Percentiles rank a stretch among this genome's conserved stretches.
Evolutionary conservation across 1,140 invertebrate species (phyloP).

Genomic region (Chlorops oryzae): DNA sequence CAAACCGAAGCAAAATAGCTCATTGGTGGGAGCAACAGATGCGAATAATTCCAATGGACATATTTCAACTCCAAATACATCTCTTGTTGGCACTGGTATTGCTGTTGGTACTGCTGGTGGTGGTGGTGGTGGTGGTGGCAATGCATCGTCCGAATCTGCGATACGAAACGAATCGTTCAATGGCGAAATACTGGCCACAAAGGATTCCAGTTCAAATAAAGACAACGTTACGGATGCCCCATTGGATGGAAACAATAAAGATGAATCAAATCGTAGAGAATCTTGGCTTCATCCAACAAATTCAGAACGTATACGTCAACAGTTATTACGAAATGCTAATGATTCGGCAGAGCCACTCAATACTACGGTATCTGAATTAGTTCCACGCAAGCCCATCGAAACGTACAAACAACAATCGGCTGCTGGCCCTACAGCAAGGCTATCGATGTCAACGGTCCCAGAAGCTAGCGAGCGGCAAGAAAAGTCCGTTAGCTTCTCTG

Average conservation of each 20-base stretch:
- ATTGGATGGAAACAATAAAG: constrained; percentile 14
- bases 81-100: background rate
- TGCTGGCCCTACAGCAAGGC: constrained; percentile 18
- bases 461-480: constrained; percentile 28
- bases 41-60: background rate
- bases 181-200: constrained; percentile 14
- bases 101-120: background rate
- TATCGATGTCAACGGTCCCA: constrained; percentile 32
- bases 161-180: constrained; percentile 29
- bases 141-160: background rate
- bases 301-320: constrained; percentile 37
- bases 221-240: background rate
- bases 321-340: constrained; percentile 31
- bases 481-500: constrained; percentile 18
- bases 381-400: constrained; percentile 37
- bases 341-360: constrained; percentile 27
- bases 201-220: background rate
- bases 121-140: background rate
- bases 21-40: background rate
- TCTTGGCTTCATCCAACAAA: constrained; percentile 46
- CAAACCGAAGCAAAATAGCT: constrained; percentile 39
- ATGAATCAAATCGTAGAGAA: constrained; percentile 28
- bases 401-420: constrained; percentile 23
- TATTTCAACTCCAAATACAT: background rate
- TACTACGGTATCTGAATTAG: constrained; percentile 35